Conservation (phyloP, 1,140 invertebrate genomes). For the Tenebrio molitor region DNA sequence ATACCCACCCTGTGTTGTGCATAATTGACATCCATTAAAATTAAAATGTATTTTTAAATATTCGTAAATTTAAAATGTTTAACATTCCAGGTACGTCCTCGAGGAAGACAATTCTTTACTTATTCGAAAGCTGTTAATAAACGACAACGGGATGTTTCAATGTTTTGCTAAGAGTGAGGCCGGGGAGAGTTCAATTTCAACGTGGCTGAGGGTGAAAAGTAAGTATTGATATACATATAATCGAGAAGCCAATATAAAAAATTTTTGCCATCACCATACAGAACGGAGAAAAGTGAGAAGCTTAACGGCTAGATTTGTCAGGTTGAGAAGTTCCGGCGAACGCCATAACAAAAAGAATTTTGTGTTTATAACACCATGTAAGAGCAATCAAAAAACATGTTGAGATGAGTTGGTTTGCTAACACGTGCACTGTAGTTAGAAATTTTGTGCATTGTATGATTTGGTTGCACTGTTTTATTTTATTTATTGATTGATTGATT, state of each 20-base stretch:
- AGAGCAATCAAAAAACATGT: conserved; percentile 53
- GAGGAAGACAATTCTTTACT: conserved; percentile 85
- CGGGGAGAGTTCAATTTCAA: conserved; percentile 89
- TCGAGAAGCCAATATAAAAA: background rate
- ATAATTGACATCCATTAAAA: no score
- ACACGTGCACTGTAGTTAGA: conserved; percentile 41
- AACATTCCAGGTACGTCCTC: conserved; percentile 75
- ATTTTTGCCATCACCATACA: conserved; percentile 45
- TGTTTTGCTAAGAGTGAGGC: conserved; percentile 92
- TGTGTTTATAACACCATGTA: conserved; percentile 61
- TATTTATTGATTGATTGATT: background rate
- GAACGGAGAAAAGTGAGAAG: conserved; percentile 57
- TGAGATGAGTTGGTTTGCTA: conserved; percentile 1
- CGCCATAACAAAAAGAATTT: conserved; percentile 63
- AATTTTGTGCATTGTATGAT: conserved; percentile 24
- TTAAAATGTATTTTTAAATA: no score
- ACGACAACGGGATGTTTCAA: conserved; percentile 95
- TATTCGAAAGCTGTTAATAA: conserved; percentile 85
- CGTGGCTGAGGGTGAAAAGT: conserved; percentile 97
- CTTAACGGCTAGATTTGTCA: conserved; percentile 60
- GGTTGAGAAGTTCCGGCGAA: conserved; percentile 59
- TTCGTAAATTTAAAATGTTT: no score
- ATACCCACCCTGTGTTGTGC: no score
- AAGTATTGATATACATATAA: conserved; percentile 69
- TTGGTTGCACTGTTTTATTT: conserved; percentile 12